Base-by-base conservation (phyloP, 1,140 invertebrate genomes). In the Amyelois transitella region DNA sequence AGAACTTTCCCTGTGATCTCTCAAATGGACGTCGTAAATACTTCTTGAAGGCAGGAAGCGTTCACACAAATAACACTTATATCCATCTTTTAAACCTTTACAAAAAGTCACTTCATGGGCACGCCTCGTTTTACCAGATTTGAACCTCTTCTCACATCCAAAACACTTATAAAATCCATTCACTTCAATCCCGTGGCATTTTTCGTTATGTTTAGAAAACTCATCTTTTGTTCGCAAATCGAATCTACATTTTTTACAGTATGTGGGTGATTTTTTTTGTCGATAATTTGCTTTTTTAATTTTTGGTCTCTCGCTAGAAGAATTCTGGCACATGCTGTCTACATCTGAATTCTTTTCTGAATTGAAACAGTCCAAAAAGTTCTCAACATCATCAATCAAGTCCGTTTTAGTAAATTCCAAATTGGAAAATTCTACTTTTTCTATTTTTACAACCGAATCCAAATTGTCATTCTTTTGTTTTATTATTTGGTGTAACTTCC, bases 71-170 rank as follows among this genome's bases (percentile, higher is more conserved):
- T 3, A 48, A 59, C 83, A 86, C 53, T 81, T 77, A 53, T 83
- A 86, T 0, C 83, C 83, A 60, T 81, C 64, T 65, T 78, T 78
- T 6, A 86, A 64, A 2, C 64, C 69, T 69, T 84, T 84, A 64
- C 83, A 86, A 28, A 74, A 80, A 4, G 78, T 66, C 4, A 59
- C 58, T 54, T 86, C 83, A 20, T 86, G 83, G 5, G 77, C 66
- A 0, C 76, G 51, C 0, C 81, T 51, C 2, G 69, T 59, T 62
- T 78, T 78, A 6, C 62, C 58, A 49, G 55, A 75, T 68, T 70
- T 78, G 58, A 80, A 83, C 0, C 51, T 54, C 55, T 81, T 86
- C 6, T 79, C 75, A 54, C 83, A 86, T 4, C 83, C 83, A 28
- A 83, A 86, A 62, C 83, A 86, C 55, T 75, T 83, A 18, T 70